Percentiles rank a stretch among this genome's conserved stretches.
These are phyloP conservation scores for Neodiprion pinetum DNA, from an alignment of 1,140 invertebrate genomes.

Conservation along the genomic window DNA sequence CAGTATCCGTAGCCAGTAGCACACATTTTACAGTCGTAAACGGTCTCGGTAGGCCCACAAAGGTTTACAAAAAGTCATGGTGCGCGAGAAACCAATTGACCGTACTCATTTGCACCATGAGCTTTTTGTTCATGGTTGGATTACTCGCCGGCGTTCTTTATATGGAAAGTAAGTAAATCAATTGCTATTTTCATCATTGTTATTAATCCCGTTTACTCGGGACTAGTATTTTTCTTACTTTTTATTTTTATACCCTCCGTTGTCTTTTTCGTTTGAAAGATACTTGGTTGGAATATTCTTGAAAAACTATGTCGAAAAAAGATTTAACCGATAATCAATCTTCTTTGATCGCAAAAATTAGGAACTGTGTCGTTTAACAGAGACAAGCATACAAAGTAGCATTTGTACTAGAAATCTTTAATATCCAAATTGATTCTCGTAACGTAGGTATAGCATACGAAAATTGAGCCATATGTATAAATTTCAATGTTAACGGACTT, in stretches of 20 bases:
- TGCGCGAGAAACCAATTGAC: slow-evolving; percentile 80
- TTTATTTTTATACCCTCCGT: too few relatives aligned
- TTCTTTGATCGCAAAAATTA: too few relatives aligned
- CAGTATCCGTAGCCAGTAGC: slow-evolving; percentile 79
- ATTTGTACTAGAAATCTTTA: too few relatives aligned
- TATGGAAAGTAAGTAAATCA: slow-evolving; percentile 62
- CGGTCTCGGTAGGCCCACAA: slow-evolving; percentile 72
- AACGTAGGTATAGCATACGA: too few relatives aligned
- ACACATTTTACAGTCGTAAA: slow-evolving; percentile 87
- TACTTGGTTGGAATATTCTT: too few relatives aligned
- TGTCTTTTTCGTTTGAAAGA: slow-evolving; percentile 70
- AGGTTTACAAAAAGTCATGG: slow-evolving; percentile 67
- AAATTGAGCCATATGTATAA: too few relatives aligned
- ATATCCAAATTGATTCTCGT: too few relatives aligned
- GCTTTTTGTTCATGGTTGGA: slow-evolving; percentile 77
- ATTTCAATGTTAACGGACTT: too few relatives aligned
- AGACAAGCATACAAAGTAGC: too few relatives aligned
- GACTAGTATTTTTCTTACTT: neutral
- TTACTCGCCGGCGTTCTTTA: slow-evolving; percentile 74
- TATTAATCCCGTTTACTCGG: neutral
- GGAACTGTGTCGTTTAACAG: too few relatives aligned
- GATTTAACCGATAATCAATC: too few relatives aligned
- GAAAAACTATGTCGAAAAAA: too few relatives aligned
- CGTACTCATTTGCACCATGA: slow-evolving; percentile 80
- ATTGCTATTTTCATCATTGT: neutral